A percentile compares a stretch with the other conserved stretches of the same genome.
phyloP scores from a whole-genome alignment of 2,113 vertebrate genomes.

The Hippocampus zosterae region DNA sequence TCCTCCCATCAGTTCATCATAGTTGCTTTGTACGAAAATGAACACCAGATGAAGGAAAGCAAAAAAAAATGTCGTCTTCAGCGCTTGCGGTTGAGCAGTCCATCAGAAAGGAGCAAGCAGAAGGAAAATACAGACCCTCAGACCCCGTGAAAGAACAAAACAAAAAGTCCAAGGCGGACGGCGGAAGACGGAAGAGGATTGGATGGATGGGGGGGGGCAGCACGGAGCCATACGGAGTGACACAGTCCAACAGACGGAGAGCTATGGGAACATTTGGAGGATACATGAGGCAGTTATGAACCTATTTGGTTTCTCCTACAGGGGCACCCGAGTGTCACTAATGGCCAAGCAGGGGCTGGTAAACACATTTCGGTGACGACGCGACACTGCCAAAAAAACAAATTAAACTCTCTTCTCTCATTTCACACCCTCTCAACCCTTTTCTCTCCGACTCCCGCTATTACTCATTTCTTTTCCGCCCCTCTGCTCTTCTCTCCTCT shows the following conservation, averaged over 20 bases:
- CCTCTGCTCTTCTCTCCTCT: constrained; percentile 29
- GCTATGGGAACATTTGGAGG: constrained; percentile 69
- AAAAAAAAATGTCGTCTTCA: background rate
- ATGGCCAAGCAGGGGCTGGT: constrained; percentile 69
- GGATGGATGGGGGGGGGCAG: constrained; percentile 40
- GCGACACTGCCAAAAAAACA: constrained; percentile 62
- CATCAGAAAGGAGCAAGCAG: constrained; percentile 7
- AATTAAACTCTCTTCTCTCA: constrained; percentile 64
- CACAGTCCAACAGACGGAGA: constrained; percentile 62
- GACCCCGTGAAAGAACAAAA: background rate
- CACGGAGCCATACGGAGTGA: constrained; percentile 61
- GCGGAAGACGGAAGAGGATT: constrained; percentile 26
- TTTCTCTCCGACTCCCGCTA: constrained; percentile 49
- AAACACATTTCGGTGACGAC: constrained; percentile 69
- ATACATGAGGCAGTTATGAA: constrained; percentile 70
- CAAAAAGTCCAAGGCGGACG: constrained; percentile 11
- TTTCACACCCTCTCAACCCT: constrained; percentile 65
- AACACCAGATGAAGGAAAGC: background rate
- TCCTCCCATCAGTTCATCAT: background rate
- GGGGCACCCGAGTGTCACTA: constrained; percentile 68
- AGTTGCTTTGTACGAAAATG: background rate
- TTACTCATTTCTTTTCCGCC: constrained; percentile 46
- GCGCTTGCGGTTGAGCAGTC: background rate
- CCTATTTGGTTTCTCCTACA: constrained; percentile 66
- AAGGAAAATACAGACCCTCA: constrained; percentile 7